Evolutionary conservation across 2,888 invertebrate genomes (phyloP).

Genomic region (Eristalinus aeneus): DNA sequence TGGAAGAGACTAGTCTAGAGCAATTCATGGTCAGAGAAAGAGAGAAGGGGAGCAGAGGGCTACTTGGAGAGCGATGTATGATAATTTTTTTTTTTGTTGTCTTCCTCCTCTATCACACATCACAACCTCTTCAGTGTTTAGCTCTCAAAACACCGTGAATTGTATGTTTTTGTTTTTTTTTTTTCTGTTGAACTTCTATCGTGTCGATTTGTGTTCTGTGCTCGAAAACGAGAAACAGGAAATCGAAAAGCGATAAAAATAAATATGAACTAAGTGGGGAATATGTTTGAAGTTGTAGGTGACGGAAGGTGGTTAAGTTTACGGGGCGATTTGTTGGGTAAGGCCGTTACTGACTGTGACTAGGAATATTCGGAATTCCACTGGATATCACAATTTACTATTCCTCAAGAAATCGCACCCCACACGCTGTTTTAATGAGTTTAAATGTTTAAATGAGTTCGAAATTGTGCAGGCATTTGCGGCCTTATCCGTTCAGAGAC

Average conservation of each 20-base stretch:
- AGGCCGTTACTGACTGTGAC: neutral
- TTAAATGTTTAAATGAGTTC: neutral
- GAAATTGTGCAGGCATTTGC: neutral
- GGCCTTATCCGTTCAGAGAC: neutral
- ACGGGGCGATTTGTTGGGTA: constrained; percentile 16
- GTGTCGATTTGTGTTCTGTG: neutral
- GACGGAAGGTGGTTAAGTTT: constrained; percentile 11
- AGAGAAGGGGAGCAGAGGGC: neutral
- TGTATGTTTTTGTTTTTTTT: constrained; percentile 15
- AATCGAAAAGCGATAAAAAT: constrained; percentile 70
- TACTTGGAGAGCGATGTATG: constrained; percentile 34
- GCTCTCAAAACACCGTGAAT: constrained; percentile 24
- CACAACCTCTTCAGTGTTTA: neutral
- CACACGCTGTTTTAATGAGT: neutral
- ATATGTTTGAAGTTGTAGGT: constrained; percentile 33
- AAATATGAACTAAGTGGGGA: constrained; percentile 68
- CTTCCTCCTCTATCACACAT: neutral
- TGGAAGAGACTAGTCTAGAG: neutral
- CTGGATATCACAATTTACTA: neutral
- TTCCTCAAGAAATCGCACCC: neutral
- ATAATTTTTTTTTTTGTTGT: constrained; percentile 40
- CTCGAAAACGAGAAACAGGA: constrained; percentile 49
- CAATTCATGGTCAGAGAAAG: constrained; percentile 6
- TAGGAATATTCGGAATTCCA: neutral
- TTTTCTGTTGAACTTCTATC: constrained; percentile 9